Evolutionary conservation across 1,140 invertebrate genomes (phyloP), one percentile per base, ranked within the genome.

Genomic region (Sinella curviseta): DNA sequence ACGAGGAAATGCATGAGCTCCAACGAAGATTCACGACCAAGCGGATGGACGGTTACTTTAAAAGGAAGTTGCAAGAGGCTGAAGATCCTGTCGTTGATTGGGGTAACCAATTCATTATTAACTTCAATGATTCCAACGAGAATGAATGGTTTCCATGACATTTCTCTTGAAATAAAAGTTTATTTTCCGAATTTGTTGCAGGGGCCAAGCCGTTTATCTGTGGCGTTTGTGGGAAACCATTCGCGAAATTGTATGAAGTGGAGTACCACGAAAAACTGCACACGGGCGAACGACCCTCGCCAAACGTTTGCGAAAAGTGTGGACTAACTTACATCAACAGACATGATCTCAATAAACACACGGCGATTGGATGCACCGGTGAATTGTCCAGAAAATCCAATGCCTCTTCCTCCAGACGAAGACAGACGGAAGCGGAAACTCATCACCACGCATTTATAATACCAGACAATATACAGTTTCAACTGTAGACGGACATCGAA

Each of bases 181-280:
- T n/a, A n/a, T n/a, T n/a, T n/a, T n/a, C n/a, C n/a, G n/a, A 48
- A 48, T 60, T 24, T 60, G 3, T 60, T 14, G 12, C 24, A 60
- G 55, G 55, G 1, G 74, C 78, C n/a, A 79, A 79, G 8, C 79
- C 79, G 12, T 80, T 80, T 74, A 39, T 77, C 16, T 80, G 79
- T 65, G 79, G 79, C 20, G 76, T 80, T 14, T 80, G 79, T 77
- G 79, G 79, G 8, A 80, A 80, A 74, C 67, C 70, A 1, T 80
- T 80, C 74, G 4, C 24, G 8, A 80, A 80, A 77, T 34, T 80
- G 20, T 80, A 80, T 57, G 79, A 80, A 74, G 79, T 80, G 12
- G 79, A 80, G 30, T 80, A 80, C 35, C 79, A 80, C 26, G 79
- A 80, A 39, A 80, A 80, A 74, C 26, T 80, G 0, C 79, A 80